Base-by-base conservation (phyloP, 2,888 invertebrate species). In the Mythimna loreyi region DNA sequence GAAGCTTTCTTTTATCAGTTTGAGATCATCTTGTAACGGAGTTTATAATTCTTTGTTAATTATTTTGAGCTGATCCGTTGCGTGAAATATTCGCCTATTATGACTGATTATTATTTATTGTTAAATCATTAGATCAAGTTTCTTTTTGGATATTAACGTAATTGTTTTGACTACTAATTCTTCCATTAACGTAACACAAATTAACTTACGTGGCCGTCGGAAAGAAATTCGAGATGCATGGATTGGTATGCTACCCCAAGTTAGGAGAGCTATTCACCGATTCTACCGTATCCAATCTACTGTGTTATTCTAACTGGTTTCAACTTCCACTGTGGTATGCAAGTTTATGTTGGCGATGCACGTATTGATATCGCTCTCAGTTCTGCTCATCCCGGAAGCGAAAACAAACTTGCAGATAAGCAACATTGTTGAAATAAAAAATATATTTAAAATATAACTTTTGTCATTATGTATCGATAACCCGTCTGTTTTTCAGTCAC, bases 401-500 rank as follows among this genome's bases (percentile, higher is more conserved):
- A 67, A 81, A 67, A 66, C 70, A 69, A 71, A 75, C 56, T 68
- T 63, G 52, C 45, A 71, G 82, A 82, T 84, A 84, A 80, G 64
- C 55, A 73, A 67, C 67, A 61, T 68, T 73, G 62, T 73, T 67
- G 30, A 77, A 67, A 55, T 64, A 59, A 63, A 59, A 63, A 80
- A 62, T 70, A 55, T 62, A 65, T 75, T 79, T 82, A 67, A 69
- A 84, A 77, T 84, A 64, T 55, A 70, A 76, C 56, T 70, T 77
- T 70, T 75, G 59, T 61, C 50, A 81, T 71, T 82, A 72, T 82
- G 76, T 82, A 78, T 84, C 79, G 82, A 86, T 85, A 81, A 78
- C 67, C 78, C 80, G 69, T 87, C 82, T 90, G 90, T 86, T 87
- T 84, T 88, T 90, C 92, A 91, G 91, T 92, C 75, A 73, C 78